Evolutionary conservation across 2,113 vertebrate genomes (phyloP), one percentile per base, ranked within the genome.

Genomic region (Gambusia holbrooki): DNA sequence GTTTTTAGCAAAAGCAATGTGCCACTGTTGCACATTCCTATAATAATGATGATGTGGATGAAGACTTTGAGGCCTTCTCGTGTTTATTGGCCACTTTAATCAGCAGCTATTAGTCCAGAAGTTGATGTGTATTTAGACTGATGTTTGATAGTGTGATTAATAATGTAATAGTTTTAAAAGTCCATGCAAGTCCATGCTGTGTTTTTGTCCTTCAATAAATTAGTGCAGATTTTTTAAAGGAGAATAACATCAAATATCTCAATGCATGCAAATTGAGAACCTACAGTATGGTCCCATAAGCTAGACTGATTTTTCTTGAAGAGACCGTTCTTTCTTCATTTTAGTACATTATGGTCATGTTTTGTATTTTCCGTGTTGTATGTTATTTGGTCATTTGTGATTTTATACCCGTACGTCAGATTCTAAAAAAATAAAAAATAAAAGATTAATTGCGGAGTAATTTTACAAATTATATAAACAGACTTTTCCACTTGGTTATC

Each of bases 241-340:
- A 72, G 76, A 74, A 64, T 61, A 17, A 48, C 0, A 45, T 54
- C 74, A 76, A 82, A 82, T 73, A 65, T 30, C 69, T 70, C 40
- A 77, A 33, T 62, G 35, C 62, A 28, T 77, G 62, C 73, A 15
- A 61, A 58, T 66, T 35, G 70, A 32, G 62, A 19, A 37, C 22
- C 62, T 71, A 1, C 76, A 71, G 77, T 77, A 67, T 78, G 60
- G 54, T 22, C 5, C 66, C n/a, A 69, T 83, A 61, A 77, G 87
- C 77, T 88, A 80, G 71, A 85, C 86, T 77, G 73, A 83, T 70
- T 78, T 77, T 74, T 73, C 66, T 48, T 3, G 60, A 80, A 62
- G 37, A 77, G 54, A 67, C 61, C 58, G 61, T 42, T 29, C 28
- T 68, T 51, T 32, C 80, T 76, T 65, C 30, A 61, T 33, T 65